Evolutionary conservation across 2,797 vertebrate species (phyloP).

Genomic region (Megalops cyprinoides): DNA sequence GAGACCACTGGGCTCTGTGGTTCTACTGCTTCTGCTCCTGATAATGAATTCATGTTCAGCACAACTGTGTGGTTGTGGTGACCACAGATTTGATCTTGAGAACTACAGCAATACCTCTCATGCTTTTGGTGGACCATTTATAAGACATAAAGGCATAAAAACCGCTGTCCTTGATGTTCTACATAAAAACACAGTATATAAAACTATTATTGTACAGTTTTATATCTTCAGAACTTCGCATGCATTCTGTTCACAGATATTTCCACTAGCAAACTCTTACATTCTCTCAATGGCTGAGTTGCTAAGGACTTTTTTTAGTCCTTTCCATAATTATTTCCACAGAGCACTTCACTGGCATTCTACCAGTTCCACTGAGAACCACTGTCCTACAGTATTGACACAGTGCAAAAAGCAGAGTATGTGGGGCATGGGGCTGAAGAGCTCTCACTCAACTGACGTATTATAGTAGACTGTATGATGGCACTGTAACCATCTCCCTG

Average conservation of each 20-base stretch:
- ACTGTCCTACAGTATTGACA: too few species aligned
- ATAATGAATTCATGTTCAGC: too few species aligned
- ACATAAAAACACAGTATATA: not conserved
- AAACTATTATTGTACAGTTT: not conserved
- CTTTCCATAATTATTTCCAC: too few species aligned
- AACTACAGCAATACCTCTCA: not conserved
- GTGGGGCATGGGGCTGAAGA: too few species aligned
- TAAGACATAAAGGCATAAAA: not conserved
- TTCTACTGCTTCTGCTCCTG: too few species aligned
- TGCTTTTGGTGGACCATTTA: not conserved
- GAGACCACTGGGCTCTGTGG: too few species aligned
- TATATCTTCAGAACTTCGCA: not conserved
- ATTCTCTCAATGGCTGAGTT: not conserved
- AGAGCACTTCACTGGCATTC: too few species aligned
- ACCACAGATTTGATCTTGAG: not conserved
- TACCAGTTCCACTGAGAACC: too few species aligned
- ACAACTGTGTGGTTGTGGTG: not conserved
- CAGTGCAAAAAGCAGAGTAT: too few species aligned
- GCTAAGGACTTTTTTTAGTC: too few species aligned
- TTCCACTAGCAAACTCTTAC: not conserved
- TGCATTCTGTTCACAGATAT: not conserved
- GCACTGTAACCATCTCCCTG: not conserved
- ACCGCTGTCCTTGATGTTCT: not conserved
- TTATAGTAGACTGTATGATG: not conserved
- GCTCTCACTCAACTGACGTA: too few species aligned